Evolutionary conservation across 2,113 vertebrate genomes (phyloP).

Genomic region (Microcebus lehilahytsara): DNA sequence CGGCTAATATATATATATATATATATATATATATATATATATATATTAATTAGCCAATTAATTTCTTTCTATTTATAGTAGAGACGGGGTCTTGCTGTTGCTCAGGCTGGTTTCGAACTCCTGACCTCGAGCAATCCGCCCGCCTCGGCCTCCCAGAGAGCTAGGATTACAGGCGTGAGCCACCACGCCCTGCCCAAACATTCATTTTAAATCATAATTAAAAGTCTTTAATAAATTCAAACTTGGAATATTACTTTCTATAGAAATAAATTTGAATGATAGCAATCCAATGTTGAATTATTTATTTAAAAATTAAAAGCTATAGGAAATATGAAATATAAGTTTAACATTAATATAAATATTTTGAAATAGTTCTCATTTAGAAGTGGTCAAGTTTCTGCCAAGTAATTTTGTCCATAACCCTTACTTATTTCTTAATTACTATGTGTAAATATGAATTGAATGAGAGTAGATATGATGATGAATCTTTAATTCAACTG

Average conservation of each 20-base stretch:
- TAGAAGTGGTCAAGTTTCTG: not conserved
- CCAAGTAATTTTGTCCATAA: not conserved
- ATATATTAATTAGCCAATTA: too few relatives aligned
- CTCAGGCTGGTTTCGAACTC: too few relatives aligned
- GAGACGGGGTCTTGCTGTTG: too few relatives aligned
- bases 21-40: too few relatives aligned
- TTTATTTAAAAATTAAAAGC: not conserved
- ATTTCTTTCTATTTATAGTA: too few relatives aligned
- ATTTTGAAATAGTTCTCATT: not conserved
- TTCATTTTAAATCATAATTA: not conserved
- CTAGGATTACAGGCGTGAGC: too few relatives aligned
- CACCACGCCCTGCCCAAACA: too few relatives aligned
- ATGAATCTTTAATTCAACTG: not conserved
- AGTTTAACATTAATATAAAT: not conserved
- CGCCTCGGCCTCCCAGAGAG: too few relatives aligned
- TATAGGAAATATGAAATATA: not conserved
- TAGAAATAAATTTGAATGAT: not conserved
- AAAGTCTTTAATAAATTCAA: not conserved
- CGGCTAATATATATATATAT: too few relatives aligned
- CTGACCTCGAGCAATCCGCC: too few relatives aligned
- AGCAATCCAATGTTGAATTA: not conserved
- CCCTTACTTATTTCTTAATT: not conserved
- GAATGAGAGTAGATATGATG: not conserved
- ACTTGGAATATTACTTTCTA: not conserved
- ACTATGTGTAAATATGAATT: not conserved